Base-by-base conservation (phyloP, 2,797 vertebrate species). In the Hyperoplus lanceolatus region DNA sequence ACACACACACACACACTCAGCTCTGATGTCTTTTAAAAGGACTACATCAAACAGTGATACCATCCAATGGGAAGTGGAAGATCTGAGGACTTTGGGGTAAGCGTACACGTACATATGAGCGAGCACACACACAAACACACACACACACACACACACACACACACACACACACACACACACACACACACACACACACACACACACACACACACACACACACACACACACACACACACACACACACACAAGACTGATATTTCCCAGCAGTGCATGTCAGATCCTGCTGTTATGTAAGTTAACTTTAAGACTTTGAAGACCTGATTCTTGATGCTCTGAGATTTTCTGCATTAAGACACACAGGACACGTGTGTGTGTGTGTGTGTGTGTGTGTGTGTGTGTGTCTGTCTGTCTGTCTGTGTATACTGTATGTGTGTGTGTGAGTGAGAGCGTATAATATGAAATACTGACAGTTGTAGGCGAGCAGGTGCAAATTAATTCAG, bases 401-500 rank as follows among this genome's bases (percentile, higher is more conserved):
- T 29, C 0, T 29, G 29, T 29, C 3, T 29, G 29, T 29, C 3
- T 29, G 29, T 29, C 16, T 15, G n/a, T 15, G 2, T 29, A 3
- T 29, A 0, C 21, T 21, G 21, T 21, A 21, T 69, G 49, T 13
- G 13, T 42, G 50, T 29, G 29, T 29, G 29, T 29, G 29, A 29
- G 39, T 3, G 53, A 13, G 68, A 3, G 56, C 12, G 69, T 55
- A 42, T 59, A 73, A 71, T 58, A 73, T 14, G 64, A 79, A 57
- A 74, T 18, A 49, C 39, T 49, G 74, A 72, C 53, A 70, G 65
- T 41, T 43, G 59, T 15, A 64, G 58, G 54, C 29, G 53, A 60
- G 57, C 62, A 85, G 75, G 62, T 83, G 85, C 69, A 86, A 88
- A 92, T 80, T 49, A 73, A 82, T 71, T 4, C 53, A 66, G 14